These are phyloP conservation scores for Spondyliosoma cantharus DNA, from an alignment of 2,797 vertebrate genomes.

Conservation along the genomic window DNA sequence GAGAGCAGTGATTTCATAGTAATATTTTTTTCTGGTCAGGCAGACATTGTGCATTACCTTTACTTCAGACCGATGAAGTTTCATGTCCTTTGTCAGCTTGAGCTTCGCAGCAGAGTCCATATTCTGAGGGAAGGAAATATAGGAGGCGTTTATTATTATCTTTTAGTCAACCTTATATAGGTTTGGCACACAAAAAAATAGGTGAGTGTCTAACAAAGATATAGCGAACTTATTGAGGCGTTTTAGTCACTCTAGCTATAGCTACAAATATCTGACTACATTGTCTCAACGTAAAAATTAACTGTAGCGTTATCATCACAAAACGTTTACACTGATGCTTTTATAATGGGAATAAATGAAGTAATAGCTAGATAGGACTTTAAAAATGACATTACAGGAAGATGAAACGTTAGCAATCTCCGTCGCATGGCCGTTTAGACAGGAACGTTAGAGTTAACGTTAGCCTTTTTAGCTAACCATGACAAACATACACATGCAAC, in stretches of 20 bases:
- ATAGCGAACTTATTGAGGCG: accelerated
- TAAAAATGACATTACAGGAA: accelerated
- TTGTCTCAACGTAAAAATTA: background rate
- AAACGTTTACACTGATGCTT: background rate
- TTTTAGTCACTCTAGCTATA: too few species aligned
- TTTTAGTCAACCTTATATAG: background rate
- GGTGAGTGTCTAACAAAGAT: accelerated
- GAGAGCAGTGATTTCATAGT: background rate
- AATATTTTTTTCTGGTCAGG: background rate
- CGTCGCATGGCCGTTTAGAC: background rate
- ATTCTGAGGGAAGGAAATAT: constrained; percentile 41
- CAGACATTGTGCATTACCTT: constrained; percentile 61
- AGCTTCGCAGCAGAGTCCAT: constrained; percentile 78
- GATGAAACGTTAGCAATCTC: background rate
- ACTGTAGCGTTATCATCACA: background rate
- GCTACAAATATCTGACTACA: background rate
- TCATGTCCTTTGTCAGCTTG: constrained; percentile 66
- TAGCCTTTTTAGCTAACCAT: constrained; percentile 17
- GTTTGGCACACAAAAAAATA: too few species aligned
- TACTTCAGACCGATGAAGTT: constrained; percentile 62
- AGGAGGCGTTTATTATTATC: background rate
- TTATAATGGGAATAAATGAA: background rate
- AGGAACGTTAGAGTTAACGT: background rate
- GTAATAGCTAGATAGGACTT: background rate
- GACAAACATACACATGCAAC: background rate